Evolutionary conservation across 2,888 invertebrate genomes (phyloP).

Genomic region (Phengaris arion): DNA sequence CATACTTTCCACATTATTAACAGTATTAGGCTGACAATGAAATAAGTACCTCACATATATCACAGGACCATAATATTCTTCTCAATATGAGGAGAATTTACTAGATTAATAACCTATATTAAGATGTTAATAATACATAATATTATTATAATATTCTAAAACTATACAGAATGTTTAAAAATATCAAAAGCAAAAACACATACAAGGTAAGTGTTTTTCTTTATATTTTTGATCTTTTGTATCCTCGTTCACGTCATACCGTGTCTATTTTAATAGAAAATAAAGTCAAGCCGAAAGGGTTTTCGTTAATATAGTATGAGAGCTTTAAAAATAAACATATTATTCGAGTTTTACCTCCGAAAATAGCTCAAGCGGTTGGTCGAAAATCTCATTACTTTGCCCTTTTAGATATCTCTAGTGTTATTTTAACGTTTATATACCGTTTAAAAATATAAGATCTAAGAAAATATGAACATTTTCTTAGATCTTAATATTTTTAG

Average conservation of each 20-base stretch:
- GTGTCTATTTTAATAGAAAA: neutral
- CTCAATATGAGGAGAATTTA: no score
- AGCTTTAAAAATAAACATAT: conserved; percentile 26
- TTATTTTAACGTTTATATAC: neutral
- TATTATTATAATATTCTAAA: no score
- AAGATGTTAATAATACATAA: no score
- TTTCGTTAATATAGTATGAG: conserved; percentile 22
- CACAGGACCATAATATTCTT: no score
- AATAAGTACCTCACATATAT: no score
- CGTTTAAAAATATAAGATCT: neutral
- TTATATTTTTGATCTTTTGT: neutral
- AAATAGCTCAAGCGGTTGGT: conserved; percentile 22
- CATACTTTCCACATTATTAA: no score
- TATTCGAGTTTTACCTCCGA: neutral
- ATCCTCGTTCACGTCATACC: neutral
- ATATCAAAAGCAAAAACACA: no score
- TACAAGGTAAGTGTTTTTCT: neutral
- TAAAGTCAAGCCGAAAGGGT: neutral
- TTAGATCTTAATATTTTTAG: no score
- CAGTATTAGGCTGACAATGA: no score
- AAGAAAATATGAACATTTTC: no score
- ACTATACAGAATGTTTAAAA: no score
- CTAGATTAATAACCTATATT: no score
- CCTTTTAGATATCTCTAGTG: neutral
- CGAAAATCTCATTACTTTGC: conserved; percentile 26